Percentiles rank a stretch among this genome's conserved stretches.
Evolutionary conservation across 2,113 vertebrate genomes (phyloP).

Genomic region (Athene cunicularia): DNA sequence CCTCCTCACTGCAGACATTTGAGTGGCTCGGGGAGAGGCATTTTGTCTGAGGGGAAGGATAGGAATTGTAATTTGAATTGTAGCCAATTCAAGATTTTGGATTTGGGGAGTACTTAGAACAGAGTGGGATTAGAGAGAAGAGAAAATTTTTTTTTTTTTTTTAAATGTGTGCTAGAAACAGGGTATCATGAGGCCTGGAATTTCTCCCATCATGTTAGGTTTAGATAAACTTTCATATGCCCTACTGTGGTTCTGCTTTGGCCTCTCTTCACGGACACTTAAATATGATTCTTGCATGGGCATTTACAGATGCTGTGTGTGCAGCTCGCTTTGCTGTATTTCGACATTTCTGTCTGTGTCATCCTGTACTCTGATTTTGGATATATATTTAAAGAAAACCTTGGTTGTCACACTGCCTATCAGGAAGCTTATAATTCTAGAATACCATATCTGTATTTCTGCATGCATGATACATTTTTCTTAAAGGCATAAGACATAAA

Average conservation of each 20-base stretch:
- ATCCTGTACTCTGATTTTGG: neutral
- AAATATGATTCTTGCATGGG: rapidly evolving
- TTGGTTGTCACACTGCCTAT: neutral
- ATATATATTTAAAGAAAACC: neutral
- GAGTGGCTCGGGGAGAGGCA: neutral
- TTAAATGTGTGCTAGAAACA: neutral
- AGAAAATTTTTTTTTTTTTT: neutral
- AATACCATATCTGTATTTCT: neutral
- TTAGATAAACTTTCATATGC: neutral
- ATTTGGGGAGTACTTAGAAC: neutral
- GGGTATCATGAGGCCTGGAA: neutral
- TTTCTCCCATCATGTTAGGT: neutral
- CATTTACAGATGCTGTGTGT: neutral
- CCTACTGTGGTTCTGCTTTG: neutral
- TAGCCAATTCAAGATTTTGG: neutral
- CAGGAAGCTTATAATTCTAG: neutral
- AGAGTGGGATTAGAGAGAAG: neutral
- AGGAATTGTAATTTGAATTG: neutral
- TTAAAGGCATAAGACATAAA: neutral
- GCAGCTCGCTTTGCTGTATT: neutral
- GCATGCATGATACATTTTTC: neutral
- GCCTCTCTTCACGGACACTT: neutral
- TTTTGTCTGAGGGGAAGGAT: neutral
- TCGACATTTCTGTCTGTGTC: neutral
- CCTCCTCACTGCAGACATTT: rapidly evolving